These are phyloP conservation scores for Synanthedon myopaeformis DNA, from an alignment of 2,888 invertebrate genomes.

Conservation along the genomic window DNA sequence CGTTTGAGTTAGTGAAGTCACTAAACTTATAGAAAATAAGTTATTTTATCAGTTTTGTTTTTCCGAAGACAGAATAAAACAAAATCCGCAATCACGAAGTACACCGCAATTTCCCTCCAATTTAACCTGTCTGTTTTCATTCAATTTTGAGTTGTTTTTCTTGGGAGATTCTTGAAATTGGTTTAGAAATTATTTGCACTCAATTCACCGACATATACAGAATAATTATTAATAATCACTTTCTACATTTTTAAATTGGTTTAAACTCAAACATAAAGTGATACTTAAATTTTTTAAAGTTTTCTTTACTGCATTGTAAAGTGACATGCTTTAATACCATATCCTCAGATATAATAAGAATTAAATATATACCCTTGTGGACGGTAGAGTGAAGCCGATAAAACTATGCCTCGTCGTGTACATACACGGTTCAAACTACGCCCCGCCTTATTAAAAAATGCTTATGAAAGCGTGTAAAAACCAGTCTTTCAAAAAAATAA, in stretches of 20 bases:
- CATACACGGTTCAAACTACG: too few species aligned
- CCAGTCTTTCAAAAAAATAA: too few species aligned
- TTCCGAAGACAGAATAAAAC: constrained; percentile 2
- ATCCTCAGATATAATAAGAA: too few species aligned
- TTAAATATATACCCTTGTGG: too few species aligned
- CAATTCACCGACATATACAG: constrained; percentile 1
- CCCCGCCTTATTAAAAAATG: too few species aligned
- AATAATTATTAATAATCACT: constrained; percentile 4
- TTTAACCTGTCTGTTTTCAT: constrained; percentile 13
- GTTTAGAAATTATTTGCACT: not conserved
- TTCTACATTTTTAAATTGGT: not conserved
- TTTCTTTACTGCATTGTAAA: not conserved
- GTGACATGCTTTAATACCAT: too few species aligned
- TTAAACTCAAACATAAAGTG: not conserved
- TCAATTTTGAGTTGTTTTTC: constrained; percentile 10
- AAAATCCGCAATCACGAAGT: constrained; percentile 9
- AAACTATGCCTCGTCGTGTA: too few species aligned
- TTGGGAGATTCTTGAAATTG: constrained; percentile 6
- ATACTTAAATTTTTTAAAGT: too few species aligned
- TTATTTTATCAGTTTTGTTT: not conserved
- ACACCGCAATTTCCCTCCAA: constrained; percentile 12
- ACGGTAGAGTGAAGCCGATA: too few species aligned
- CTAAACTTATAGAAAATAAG: not conserved
- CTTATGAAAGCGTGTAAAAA: too few species aligned
- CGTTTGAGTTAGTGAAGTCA: too few species aligned